Percentiles rank a stretch among this genome's conserved stretches.
These are phyloP conservation scores for Sphaeramia orbicularis DNA, from an alignment of 2,797 vertebrate species.

Conservation along the genomic window DNA sequence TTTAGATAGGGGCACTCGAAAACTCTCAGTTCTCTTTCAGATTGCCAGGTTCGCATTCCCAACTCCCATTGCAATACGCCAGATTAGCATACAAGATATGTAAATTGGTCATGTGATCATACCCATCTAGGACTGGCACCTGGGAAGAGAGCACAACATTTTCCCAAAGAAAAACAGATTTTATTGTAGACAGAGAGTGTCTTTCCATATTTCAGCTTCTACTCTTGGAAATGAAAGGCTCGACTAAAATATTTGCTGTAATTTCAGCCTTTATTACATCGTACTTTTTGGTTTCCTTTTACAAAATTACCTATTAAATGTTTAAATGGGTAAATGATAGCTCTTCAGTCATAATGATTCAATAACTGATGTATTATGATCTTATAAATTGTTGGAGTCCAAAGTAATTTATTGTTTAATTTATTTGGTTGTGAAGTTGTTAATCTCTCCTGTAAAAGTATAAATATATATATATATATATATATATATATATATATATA, in stretches of 20 bases:
- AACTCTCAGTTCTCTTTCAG: constrained; percentile 36
- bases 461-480: too few relatives aligned
- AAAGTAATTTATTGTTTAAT: not conserved
- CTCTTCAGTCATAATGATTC: not conserved
- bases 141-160: constrained; percentile 1
- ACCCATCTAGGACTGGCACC: constrained; percentile 25
- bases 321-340: constrained; percentile 15
- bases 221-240: not conserved
- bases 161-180: constrained; percentile 14
- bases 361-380: constrained; percentile 18
- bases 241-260: not conserved
- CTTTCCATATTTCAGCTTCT: not conserved
- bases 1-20: constrained; percentile 22
- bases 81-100: constrained; percentile 42
- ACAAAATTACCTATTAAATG: constrained; percentile 1
- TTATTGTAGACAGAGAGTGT: not conserved
- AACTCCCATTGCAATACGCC: constrained; percentile 47
- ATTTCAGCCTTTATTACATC: constrained; percentile 1
- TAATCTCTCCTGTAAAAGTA: constrained; percentile 23
- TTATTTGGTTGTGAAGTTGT: constrained; percentile 26
- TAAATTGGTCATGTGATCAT: constrained; percentile 30
- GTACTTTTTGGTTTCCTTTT: not conserved
- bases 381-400: not conserved
- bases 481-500: too few relatives aligned
- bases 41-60: constrained; percentile 39